Conservation (phyloP, 2,113 vertebrate species). For the Glaucidium brasilianum region DNA sequence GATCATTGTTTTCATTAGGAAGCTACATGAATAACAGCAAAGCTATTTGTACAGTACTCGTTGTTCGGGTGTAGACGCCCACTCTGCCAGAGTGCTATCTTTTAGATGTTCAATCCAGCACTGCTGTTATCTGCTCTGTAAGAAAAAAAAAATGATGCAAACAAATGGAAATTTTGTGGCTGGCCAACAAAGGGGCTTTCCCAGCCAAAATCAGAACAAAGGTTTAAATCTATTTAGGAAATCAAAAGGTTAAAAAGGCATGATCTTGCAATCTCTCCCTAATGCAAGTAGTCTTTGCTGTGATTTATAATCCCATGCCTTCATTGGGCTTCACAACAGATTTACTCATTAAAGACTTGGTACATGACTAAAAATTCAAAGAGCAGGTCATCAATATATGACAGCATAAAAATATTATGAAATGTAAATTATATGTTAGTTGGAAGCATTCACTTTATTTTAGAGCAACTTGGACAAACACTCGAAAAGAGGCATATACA, state of each 20-base stretch:
- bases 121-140: constrained; percentile 37
- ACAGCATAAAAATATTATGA: neutral
- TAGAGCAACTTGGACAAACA: neutral
- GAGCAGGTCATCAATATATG: neutral
- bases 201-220: constrained; percentile 51
- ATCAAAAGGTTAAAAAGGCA: neutral
- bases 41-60: neutral
- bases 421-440: constrained; percentile 13
- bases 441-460: constrained; percentile 16
- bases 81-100: neutral
- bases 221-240: constrained; percentile 35
- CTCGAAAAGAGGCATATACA: neutral
- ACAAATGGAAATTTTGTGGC: constrained; percentile 46
- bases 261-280: neutral
- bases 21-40: neutral
- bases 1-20: constrained; percentile 12
- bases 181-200: constrained; percentile 47
- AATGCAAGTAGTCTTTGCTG: neutral
- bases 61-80: neutral
- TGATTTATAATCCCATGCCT: neutral
- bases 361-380: neutral
- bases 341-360: neutral
- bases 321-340: neutral
- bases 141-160: neutral
- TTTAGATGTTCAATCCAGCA: constrained; percentile 20